Conservation (phyloP, 2,113 vertebrate species). For the Prochilodus magdalenae region DNA sequence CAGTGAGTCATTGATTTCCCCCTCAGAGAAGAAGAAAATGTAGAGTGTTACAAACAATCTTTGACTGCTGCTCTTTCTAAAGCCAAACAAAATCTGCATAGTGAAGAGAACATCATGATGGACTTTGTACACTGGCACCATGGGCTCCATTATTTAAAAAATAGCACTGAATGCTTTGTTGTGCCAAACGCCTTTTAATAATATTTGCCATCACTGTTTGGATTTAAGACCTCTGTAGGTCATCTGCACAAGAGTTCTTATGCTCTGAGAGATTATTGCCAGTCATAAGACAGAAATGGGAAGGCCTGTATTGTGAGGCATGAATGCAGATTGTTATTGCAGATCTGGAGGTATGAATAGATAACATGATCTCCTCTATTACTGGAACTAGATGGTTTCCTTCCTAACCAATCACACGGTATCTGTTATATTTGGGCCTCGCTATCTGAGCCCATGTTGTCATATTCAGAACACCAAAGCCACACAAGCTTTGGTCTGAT, state of each 20-base stretch:
- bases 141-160: conserved; percentile 22
- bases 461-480: background rate
- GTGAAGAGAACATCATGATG: conserved; percentile 5
- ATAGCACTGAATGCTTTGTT: background rate
- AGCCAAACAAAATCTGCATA: conserved; percentile 3
- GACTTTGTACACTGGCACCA: conserved; percentile 18
- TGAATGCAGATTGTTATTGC: no score
- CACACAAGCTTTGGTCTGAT: conserved; percentile 21
- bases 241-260: no score
- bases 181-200: conserved; percentile 3
- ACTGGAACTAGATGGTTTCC: background rate
- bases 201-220: background rate
- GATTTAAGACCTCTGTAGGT: background rate
- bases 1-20: conserved; percentile 7
- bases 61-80: conserved; percentile 6
- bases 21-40: background rate
- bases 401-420: background rate
- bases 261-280: no score
- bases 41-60: conserved; percentile 7
- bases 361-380: background rate
- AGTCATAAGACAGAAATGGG: no score
- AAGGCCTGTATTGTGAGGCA: no score
- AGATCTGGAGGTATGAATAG: no score
- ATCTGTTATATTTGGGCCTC: background rate
- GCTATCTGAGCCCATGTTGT: conserved; percentile 3